Conservation (phyloP, 2,797 vertebrate species). For the Clarias platycephalus region DNA sequence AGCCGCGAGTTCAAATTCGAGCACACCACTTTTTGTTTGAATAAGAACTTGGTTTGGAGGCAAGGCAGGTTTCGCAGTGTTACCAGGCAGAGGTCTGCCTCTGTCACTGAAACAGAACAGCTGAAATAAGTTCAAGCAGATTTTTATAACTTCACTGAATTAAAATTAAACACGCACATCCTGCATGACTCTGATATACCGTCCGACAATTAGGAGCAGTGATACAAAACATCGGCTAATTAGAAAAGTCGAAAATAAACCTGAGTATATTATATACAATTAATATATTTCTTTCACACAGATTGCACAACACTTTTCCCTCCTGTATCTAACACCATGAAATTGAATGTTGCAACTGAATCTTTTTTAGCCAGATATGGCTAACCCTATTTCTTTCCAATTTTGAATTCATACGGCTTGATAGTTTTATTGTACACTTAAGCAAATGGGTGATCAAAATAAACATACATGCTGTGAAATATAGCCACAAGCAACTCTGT, state of each 20-base stretch:
- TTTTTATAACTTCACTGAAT: background rate
- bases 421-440: conserved; percentile 46
- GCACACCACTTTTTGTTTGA: conserved; percentile 98
- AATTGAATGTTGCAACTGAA: background rate
- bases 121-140: conserved; percentile 10
- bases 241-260: background rate
- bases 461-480: conserved; percentile 39
- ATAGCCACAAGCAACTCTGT: conserved; percentile 34
- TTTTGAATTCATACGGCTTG: conserved; percentile 8
- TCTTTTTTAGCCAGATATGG: background rate
- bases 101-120: conserved; percentile 8
- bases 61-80: conserved; percentile 74
- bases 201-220: background rate
- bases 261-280: background rate
- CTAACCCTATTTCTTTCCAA: background rate
- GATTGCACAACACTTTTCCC: background rate
- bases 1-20: conserved; percentile 99
- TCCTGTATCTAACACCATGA: background rate
- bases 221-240: conserved; percentile 28
- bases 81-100: conserved; percentile 67
- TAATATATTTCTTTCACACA: background rate
- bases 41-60: conserved; percentile 91
- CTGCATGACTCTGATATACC: background rate
- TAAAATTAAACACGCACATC: background rate
- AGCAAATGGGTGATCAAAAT: conserved; percentile 40